These are phyloP conservation scores for Chanos chanos DNA, from an alignment of 2,797 vertebrate genomes.

Conservation along the genomic window DNA sequence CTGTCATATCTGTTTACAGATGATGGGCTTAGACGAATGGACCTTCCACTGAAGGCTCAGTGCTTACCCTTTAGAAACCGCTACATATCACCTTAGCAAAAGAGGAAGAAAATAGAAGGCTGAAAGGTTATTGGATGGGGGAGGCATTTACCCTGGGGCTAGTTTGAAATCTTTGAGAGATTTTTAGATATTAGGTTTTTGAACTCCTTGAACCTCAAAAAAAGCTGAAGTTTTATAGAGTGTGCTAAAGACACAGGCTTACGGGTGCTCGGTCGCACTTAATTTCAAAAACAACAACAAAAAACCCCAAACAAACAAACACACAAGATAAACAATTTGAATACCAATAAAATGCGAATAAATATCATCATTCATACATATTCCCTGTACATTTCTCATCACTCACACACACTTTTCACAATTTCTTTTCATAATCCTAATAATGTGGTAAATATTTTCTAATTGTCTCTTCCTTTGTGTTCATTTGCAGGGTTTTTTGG, in stretches of 20 bases:
- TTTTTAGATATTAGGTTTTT: background rate
- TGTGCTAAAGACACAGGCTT: no score
- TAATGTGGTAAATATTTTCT: background rate
- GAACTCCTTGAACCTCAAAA: background rate
- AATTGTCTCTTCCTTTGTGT: constrained; percentile 5
- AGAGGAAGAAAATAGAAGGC: background rate
- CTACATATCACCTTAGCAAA: background rate
- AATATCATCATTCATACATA: no score
- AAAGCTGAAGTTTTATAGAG: background rate
- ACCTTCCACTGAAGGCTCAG: constrained; percentile 2
- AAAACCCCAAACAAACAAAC: no score
- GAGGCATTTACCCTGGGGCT: no score
- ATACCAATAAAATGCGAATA: no score
- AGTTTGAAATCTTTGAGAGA: background rate
- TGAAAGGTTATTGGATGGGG: background rate
- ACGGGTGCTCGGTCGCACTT: no score
- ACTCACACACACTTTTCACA: no score
- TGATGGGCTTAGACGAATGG: constrained; percentile 29
- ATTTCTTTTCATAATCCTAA: no score
- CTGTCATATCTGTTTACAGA: constrained; percentile 35
- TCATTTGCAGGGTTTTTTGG: constrained; percentile 66
- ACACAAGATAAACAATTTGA: no score
- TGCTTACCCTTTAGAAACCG: background rate
- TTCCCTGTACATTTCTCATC: no score
- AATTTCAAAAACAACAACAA: no score